Evolutionary conservation across 2,888 invertebrate species (phyloP).

Genomic region (Drosophila histrio): DNA sequence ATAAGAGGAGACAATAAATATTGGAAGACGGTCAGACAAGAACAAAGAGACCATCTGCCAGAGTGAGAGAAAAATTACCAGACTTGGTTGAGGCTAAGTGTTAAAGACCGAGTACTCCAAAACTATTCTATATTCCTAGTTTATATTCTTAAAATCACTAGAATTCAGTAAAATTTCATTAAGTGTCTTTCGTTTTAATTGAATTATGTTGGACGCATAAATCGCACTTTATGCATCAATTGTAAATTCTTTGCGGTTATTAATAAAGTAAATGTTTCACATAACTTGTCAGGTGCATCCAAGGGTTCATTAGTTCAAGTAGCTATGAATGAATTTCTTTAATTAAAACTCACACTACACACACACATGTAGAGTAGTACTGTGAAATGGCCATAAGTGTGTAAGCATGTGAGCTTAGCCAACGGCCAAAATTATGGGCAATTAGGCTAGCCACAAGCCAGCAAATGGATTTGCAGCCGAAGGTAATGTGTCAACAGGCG

Average conservation of each 20-base stretch:
- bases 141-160: too few relatives aligned
- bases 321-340: constrained; percentile 20
- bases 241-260: not conserved
- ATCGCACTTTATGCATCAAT: not conserved
- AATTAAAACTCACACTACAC: constrained; percentile 26
- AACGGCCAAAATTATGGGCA: constrained; percentile 63
- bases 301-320: constrained; percentile 5
- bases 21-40: too few relatives aligned
- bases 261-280: not conserved
- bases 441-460: constrained; percentile 68
- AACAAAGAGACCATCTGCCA: too few relatives aligned
- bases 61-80: too few relatives aligned
- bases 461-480: constrained; percentile 62
- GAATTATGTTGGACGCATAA: too few relatives aligned
- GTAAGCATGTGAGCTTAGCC: constrained; percentile 23
- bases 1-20: too few relatives aligned
- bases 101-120: too few relatives aligned
- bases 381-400: not conserved
- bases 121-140: too few relatives aligned
- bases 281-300: not conserved
- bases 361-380: too few relatives aligned
- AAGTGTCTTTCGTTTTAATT: too few relatives aligned
- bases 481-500: constrained; percentile 70
- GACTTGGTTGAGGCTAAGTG: too few relatives aligned
- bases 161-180: too few relatives aligned